Evolutionary conservation across 2,888 invertebrate species (phyloP).

Genomic region (Habrosyne pyritoides): DNA sequence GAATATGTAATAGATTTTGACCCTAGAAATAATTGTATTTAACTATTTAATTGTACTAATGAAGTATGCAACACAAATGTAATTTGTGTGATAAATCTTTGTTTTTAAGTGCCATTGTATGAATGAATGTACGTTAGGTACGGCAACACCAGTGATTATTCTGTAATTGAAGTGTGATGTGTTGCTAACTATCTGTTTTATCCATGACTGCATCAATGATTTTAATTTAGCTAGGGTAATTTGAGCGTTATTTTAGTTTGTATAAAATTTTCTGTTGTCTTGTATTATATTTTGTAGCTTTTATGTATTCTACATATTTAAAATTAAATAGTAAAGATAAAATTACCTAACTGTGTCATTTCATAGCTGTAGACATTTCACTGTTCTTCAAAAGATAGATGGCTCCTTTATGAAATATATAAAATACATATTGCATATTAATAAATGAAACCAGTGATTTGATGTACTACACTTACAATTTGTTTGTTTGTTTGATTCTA

Average conservation of each 20-base stretch:
- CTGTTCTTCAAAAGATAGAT: no score
- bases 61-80: conserved; percentile 17
- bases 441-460: no score
- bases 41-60: conserved; percentile 20
- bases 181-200: conserved; percentile 2
- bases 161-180: background rate
- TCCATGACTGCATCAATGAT: conserved; percentile 4
- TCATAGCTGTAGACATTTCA: no score
- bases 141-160: background rate
- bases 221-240: background rate
- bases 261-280: conserved; percentile 32
- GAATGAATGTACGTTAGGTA: conserved; percentile 5
- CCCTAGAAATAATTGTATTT: conserved; percentile 26
- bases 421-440: no score
- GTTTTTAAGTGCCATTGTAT: conserved; percentile 32
- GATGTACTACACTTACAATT: no score
- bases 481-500: no score
- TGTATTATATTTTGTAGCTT: conserved; percentile 51
- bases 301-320: conserved; percentile 46
- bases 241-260: conserved; percentile 18
- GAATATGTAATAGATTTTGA: conserved; percentile 18
- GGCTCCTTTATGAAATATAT: no score
- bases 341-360: conserved; percentile 35
- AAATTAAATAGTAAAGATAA: conserved; percentile 52
- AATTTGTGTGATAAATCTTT: conserved; percentile 25